Base-by-base conservation (phyloP, 2,113 vertebrate genomes). In the Neomonachus schauinslandi region DNA sequence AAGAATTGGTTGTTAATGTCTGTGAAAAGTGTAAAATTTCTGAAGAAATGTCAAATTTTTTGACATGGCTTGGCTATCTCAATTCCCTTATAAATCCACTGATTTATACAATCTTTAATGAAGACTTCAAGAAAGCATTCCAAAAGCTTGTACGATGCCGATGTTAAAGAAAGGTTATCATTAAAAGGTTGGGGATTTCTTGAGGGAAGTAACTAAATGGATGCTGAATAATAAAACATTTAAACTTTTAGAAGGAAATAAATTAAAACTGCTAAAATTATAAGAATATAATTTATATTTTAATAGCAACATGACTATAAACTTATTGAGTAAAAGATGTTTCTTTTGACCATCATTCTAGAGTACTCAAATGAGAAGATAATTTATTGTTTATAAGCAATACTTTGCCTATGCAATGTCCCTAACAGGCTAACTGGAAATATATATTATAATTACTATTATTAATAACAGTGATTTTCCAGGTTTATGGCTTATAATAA, bases 51-150 rank as follows among this genome's bases (percentile, higher is more conserved):
- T 99, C 99, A 83, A 99, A 99, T 98, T 99, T 99, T 98, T 99
- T 99, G 95, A 99, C 99, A 9, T 99, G 99, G 99, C 98, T 99
- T 98, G 99, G 99, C 33, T 99, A 99, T 97, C 98, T 99, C 93
- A 99, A 99, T 98, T 99, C 99, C 10, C 99, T 99, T 79, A 99
- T 99, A 98, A 99, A 99, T 97, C 99, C 99, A 31, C 99, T 99
- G 92, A 99, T 99, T 98, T 99, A 99, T 98, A 99, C 99, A 87
- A 99, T 99, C 97, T 99, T 99, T 98, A 99, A 99, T 97, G 99
- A 99, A 98, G 99, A 99, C 98, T 99, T 99, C 98, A 99, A 99
- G 98, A 99, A 99, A 98, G 99, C 99, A 87, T 99, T 99, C 98
- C 99, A 99, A 98, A 99, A 99, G 99, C 99, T 99, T 90, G 98